Conservation (phyloP, 2,888 invertebrate genomes). For the Peribatodes rhomboidaria region DNA sequence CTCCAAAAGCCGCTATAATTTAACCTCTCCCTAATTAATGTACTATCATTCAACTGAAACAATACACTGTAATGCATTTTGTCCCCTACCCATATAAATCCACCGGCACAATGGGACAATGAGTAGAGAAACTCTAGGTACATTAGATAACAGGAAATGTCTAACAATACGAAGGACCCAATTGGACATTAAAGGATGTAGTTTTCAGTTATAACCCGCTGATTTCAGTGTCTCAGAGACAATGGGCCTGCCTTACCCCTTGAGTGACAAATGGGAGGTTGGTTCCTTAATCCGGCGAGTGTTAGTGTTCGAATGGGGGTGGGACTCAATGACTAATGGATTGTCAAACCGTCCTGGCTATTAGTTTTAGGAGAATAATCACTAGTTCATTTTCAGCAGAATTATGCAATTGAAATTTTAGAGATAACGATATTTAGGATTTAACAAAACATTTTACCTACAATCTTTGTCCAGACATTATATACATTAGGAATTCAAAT, state of each 20-base stretch:
- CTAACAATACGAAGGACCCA: constrained; percentile 45
- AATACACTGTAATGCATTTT: constrained; percentile 36
- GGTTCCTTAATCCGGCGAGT: constrained; percentile 73
- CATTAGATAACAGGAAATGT: constrained; percentile 43
- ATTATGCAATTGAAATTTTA: too few species aligned
- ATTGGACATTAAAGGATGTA: constrained; percentile 43
- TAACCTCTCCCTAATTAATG: constrained; percentile 26
- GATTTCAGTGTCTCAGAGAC: constrained; percentile 63
- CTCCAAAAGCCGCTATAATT: constrained; percentile 20
- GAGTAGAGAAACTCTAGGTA: constrained; percentile 32
- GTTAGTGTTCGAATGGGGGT: constrained; percentile 52
- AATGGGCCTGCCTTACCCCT: constrained; percentile 69
- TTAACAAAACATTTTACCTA: too few species aligned
- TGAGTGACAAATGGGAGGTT: constrained; percentile 80
- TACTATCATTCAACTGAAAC: constrained; percentile 32
- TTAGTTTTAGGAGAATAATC: neutral
- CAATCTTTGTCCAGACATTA: too few species aligned
- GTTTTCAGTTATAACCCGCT: constrained; percentile 42
- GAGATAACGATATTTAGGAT: too few species aligned
- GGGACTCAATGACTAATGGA: constrained; percentile 37
- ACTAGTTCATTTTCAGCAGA: too few species aligned
- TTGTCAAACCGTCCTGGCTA: constrained; percentile 31
- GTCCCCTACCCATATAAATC: constrained; percentile 37
- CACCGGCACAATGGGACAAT: constrained; percentile 41
- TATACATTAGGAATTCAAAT: too few species aligned